These are phyloP conservation scores for Acleris sparsana DNA, from an alignment of 2,888 invertebrate genomes.

Conservation along the genomic window DNA sequence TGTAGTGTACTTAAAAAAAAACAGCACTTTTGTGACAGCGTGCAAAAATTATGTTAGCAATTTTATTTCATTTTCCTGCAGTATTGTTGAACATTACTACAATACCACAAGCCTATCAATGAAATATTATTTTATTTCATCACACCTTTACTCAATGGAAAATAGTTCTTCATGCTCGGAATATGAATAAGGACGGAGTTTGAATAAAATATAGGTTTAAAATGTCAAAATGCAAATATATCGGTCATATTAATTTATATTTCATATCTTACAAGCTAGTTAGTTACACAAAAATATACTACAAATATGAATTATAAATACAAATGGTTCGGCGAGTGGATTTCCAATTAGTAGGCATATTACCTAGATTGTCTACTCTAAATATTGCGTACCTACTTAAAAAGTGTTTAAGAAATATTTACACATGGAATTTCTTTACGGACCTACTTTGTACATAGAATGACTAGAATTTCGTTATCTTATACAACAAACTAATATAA, in stretches of 20 bases:
- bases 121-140: too few relatives aligned
- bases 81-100: too few relatives aligned
- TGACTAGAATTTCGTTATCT: slow-evolving; percentile 65
- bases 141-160: too few relatives aligned
- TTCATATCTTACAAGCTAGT: slow-evolving; percentile 47
- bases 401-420: slow-evolving; percentile 52
- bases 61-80: too few relatives aligned
- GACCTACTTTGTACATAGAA: slow-evolving; percentile 75
- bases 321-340: slow-evolving; percentile 40
- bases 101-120: too few relatives aligned
- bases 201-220: not conserved
- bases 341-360: slow-evolving; percentile 26
- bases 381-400: slow-evolving; percentile 55
- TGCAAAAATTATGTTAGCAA: too few relatives aligned
- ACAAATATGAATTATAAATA: slow-evolving; percentile 63
- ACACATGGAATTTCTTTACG: slow-evolving; percentile 40
- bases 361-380: slow-evolving; percentile 37
- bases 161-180: too few relatives aligned
- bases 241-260: slow-evolving; percentile 48
- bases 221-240: slow-evolving; percentile 9
- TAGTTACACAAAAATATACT: slow-evolving; percentile 75
- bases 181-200: too few relatives aligned
- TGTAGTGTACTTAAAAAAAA: too few relatives aligned
- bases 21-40: too few relatives aligned
- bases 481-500: slow-evolving; percentile 28